phyloP scores from a whole-genome alignment of 2,888 invertebrate species.

The Ophion slaviceki region DNA sequence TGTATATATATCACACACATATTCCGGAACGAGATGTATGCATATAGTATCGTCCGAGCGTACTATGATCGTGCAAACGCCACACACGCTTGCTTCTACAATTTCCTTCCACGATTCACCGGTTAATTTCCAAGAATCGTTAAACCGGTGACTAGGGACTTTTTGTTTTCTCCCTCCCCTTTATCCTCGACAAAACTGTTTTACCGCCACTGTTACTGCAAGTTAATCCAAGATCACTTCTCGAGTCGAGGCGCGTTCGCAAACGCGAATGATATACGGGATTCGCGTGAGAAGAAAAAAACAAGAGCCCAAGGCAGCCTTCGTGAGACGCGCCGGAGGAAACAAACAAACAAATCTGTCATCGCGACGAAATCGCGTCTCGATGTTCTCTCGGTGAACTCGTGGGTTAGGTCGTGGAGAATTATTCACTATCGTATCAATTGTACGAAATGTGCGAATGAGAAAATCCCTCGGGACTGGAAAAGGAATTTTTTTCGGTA shows the following conservation, averaged over 20 bases:
- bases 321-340: neutral
- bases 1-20: neutral
- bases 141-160: neutral
- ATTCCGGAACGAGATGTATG: constrained; percentile 17
- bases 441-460: too few species aligned
- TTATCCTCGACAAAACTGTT: neutral
- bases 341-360: neutral
- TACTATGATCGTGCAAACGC: constrained; percentile 16
- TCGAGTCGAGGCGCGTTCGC: neutral
- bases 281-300: neutral
- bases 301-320: neutral
- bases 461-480: too few species aligned
- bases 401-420: neutral
- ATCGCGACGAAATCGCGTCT: neutral
- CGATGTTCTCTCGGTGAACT: too few species aligned
- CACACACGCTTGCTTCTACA: neutral
- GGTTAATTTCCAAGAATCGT: neutral
- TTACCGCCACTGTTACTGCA: neutral
- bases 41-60: constrained; percentile 14
- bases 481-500: neutral
- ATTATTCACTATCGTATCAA: neutral
- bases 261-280: neutral
- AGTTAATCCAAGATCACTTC: neutral
- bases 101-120: neutral
- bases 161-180: too few species aligned